These are phyloP conservation scores for Eurystomus glaucurus DNA, from an alignment of 2,797 vertebrate species.

Conservation along the genomic window DNA sequence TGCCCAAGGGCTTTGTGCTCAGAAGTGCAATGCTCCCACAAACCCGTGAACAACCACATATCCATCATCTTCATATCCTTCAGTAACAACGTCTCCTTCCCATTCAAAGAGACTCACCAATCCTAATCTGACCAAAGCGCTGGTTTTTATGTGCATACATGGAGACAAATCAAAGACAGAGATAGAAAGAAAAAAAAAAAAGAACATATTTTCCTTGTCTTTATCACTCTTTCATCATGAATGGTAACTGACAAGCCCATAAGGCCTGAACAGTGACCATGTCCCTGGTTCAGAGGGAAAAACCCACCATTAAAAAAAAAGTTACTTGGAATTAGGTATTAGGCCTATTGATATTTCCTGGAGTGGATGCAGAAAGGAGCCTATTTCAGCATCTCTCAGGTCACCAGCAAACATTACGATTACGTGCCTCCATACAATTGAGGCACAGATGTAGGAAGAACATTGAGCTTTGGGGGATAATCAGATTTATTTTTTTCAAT, in stretches of 20 bases:
- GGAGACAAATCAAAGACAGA: not conserved
- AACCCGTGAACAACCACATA: not conserved
- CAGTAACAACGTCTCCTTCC: not conserved
- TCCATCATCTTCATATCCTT: not conserved
- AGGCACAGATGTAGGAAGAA: slow-evolving; percentile 53
- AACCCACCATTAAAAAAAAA: rapidly evolving
- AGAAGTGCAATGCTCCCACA: rapidly evolving
- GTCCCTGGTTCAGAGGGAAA: not conserved
- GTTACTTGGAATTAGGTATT: not conserved
- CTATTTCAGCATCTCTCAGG: slow-evolving; percentile 15
- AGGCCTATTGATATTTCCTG: not conserved
- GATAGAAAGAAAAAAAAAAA: rapidly evolving
- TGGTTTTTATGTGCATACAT: rapidly evolving
- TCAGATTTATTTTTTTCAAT: slow-evolving; percentile 65
- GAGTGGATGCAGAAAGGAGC: not conserved
- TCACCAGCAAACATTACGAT: slow-evolving; percentile 35
- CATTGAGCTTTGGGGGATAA: slow-evolving; percentile 53
- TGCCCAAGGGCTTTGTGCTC: not conserved
- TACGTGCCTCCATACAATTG: slow-evolving; percentile 16
- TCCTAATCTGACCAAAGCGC: not conserved
- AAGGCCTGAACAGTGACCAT: not conserved
- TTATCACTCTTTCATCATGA: not conserved
- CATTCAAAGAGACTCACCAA: not conserved
- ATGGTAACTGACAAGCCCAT: not conserved
- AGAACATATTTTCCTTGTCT: not conserved